Evolutionary conservation across 1,140 invertebrate genomes (phyloP).

Genomic region (Habropoda laboriosa): DNA sequence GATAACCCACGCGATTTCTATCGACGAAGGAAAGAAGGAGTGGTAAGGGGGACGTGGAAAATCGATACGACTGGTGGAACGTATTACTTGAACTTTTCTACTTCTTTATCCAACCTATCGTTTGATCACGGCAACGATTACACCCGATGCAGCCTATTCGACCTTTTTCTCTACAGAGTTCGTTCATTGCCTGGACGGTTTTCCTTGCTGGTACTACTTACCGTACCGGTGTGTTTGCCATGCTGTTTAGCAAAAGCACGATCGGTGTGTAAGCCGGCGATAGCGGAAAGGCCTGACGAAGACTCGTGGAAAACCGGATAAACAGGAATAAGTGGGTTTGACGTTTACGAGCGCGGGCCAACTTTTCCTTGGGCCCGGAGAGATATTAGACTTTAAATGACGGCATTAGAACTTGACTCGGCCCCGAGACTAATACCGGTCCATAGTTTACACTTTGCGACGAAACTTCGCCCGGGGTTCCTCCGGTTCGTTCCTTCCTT

Average conservation of each 20-base stretch:
- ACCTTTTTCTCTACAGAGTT: conserved; percentile 20
- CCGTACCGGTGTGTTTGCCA: conserved; percentile 7
- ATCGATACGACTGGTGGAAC: no score
- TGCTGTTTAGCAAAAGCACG: conserved; percentile 16
- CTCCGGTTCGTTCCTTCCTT: no score
- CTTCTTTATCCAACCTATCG: background rate
- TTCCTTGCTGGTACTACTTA: background rate
- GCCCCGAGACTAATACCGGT: conserved; percentile 42
- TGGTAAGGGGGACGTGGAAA: no score
- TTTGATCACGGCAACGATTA: conserved; percentile 21
- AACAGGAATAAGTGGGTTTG: conserved; percentile 50
- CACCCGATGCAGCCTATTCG: conserved; percentile 1
- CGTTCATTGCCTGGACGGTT: conserved; percentile 13
- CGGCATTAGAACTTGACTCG: conserved; percentile 49
- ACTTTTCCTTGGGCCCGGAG: conserved; percentile 21
- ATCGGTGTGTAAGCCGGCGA: background rate
- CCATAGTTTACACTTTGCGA: conserved; percentile 30
- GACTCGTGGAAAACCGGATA: conserved; percentile 20
- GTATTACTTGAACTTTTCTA: background rate
- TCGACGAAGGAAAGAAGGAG: no score
- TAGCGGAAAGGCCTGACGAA: conserved; percentile 9
- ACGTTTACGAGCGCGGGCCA: conserved; percentile 41
- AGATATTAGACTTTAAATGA: conserved; percentile 57
- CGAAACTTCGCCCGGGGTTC: conserved; percentile 15
- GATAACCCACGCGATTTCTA: no score